Evolutionary conservation across 2,113 vertebrate genomes (phyloP).

Genomic region (Eubucco bourcierii): DNA sequence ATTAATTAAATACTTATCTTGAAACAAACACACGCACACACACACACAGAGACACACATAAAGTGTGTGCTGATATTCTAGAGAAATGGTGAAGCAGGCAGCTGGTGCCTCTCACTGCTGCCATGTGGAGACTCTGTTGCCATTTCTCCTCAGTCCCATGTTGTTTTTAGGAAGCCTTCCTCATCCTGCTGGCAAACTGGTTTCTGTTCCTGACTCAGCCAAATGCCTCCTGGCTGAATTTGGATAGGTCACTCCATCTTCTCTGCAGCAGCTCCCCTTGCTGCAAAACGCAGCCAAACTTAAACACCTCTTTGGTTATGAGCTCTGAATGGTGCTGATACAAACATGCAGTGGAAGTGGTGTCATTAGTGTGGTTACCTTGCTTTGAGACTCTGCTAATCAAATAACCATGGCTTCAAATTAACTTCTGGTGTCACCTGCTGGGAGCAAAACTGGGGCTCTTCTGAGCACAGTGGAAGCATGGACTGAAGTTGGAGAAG

Average conservation of each 20-base stretch:
- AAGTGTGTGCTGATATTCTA: neutral
- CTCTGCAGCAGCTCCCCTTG: neutral
- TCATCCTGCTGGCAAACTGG: neutral
- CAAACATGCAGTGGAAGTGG: neutral
- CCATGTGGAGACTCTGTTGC: neutral
- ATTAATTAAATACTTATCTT: neutral
- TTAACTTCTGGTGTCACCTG: neutral
- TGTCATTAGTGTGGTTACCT: neutral
- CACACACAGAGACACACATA: too few relatives aligned
- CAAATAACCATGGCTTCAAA: neutral
- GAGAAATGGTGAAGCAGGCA: neutral
- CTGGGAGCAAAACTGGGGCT: neutral
- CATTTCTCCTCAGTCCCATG: neutral
- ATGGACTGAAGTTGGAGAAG: neutral
- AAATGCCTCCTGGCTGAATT: conserved; percentile 22
- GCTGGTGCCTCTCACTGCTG: neutral
- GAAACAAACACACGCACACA: neutral
- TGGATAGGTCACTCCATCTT: conserved; percentile 32
- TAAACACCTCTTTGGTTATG: neutral
- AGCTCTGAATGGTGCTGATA: neutral
- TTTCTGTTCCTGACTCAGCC: conserved; percentile 23
- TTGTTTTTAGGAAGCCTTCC: neutral
- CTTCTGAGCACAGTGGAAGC: neutral
- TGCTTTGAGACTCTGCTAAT: neutral
- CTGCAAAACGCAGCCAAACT: neutral